These are phyloP conservation scores for Sorex maritimensis DNA, from an alignment of 2,797 vertebrate genomes.

Conservation along the genomic window DNA sequence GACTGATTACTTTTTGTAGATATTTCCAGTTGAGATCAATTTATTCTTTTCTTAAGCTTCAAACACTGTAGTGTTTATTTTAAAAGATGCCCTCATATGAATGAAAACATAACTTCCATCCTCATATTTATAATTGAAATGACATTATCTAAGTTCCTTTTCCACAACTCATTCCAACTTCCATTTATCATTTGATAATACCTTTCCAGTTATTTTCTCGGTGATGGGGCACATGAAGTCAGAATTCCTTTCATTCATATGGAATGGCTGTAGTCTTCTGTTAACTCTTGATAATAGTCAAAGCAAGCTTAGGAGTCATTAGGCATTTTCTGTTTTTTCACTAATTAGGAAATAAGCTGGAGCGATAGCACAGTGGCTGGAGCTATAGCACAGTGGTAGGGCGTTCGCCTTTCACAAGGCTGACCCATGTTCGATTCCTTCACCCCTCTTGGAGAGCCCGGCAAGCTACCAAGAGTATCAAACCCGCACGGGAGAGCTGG, in stretches of 20 bases:
- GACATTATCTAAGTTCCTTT: constrained; percentile 6
- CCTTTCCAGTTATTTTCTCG: neutral
- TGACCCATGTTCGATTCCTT: too few species aligned
- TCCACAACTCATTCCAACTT: neutral
- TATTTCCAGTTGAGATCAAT: constrained; percentile 51
- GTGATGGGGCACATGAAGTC: neutral
- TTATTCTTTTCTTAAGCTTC: constrained; percentile 36
- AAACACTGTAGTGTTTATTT: neutral
- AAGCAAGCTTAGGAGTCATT: neutral
- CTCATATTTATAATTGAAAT: neutral
- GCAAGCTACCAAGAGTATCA: too few species aligned
- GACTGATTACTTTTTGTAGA: neutral
- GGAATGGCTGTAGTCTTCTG: neutral
- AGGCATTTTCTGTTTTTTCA: neutral
- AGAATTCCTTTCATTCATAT: neutral
- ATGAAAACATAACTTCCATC: neutral
- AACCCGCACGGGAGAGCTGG: too few species aligned
- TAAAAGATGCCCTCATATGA: neutral
- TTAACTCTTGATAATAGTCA: constrained; percentile 1
- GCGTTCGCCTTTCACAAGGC: too few species aligned
- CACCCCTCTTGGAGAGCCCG: too few species aligned
- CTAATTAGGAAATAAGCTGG: too few species aligned
- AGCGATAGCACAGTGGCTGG: too few species aligned
- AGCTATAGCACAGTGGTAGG: too few species aligned
- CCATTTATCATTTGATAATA: neutral